phyloP scores from a whole-genome alignment of 2,797 vertebrate genomes.

The Sebastes glaucus region DNA sequence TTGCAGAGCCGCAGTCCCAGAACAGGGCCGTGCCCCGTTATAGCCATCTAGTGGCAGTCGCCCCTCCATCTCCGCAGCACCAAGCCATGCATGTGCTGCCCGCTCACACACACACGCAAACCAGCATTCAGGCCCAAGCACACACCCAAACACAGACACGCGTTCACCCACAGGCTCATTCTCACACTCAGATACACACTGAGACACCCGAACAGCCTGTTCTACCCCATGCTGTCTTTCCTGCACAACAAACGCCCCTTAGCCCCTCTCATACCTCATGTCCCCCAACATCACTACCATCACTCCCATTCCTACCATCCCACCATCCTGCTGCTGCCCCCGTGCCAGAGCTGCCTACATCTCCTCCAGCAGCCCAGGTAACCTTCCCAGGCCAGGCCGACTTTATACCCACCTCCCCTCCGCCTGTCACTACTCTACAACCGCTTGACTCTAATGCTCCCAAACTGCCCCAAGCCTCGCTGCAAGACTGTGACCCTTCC shows the following conservation, averaged over 20 bases:
- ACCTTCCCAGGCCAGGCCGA: slow-evolving; percentile 70
- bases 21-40: slow-evolving; percentile 60
- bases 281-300: slow-evolving; percentile 68
- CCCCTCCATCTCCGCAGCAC: slow-evolving; percentile 71
- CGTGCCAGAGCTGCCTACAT: slow-evolving; percentile 72
- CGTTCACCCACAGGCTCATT: slow-evolving; percentile 63
- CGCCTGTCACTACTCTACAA: slow-evolving; percentile 76
- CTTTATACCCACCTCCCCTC: slow-evolving; percentile 75
- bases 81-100: slow-evolving; percentile 58
- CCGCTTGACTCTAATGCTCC: slow-evolving; percentile 82
- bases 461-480: slow-evolving; percentile 79
- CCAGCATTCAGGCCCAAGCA: slow-evolving; percentile 62
- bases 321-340: slow-evolving; percentile 66
- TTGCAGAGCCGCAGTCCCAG: slow-evolving; percentile 59
- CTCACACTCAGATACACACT: slow-evolving; percentile 66
- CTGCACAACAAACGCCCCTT: slow-evolving; percentile 70
- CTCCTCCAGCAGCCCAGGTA: slow-evolving; percentile 70
- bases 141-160: slow-evolving; percentile 70
- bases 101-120: slow-evolving; percentile 69
- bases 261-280: slow-evolving; percentile 74
- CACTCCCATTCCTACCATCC: slow-evolving; percentile 66
- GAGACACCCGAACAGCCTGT: slow-evolving; percentile 59
- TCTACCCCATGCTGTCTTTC: slow-evolving; percentile 64
- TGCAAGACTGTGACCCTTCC: slow-evolving; percentile 85
- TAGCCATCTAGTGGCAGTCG: slow-evolving; percentile 69